phyloP scores from a whole-genome alignment of 2,113 vertebrate genomes.

The Sander lucioperca region DNA sequence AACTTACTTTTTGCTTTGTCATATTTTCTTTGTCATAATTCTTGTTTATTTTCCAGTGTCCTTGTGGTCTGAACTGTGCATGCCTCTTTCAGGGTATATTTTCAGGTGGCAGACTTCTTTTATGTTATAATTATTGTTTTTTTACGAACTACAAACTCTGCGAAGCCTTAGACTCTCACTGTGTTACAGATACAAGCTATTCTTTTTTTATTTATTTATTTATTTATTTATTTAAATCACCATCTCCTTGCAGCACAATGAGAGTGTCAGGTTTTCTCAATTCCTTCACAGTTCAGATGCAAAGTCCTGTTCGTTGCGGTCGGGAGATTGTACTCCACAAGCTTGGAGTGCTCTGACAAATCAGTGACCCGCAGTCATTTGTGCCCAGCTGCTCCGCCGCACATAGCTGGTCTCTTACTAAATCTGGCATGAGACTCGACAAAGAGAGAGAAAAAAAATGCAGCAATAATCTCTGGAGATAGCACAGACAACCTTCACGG shows the following conservation, averaged over 20 bases:
- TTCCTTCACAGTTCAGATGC: constrained; percentile 55
- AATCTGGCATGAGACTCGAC: constrained; percentile 34
- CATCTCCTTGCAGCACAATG: constrained; percentile 56
- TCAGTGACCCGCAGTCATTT: constrained; percentile 43
- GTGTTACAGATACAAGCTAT: constrained; percentile 46
- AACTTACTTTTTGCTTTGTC: constrained; percentile 72
- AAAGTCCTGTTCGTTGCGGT: constrained; percentile 42
- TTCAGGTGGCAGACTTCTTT: constrained; percentile 67
- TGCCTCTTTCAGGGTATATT: constrained; percentile 73
- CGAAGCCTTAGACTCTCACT: constrained; percentile 62
- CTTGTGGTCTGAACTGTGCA: constrained; percentile 72
- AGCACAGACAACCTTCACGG: constrained; percentile 24
- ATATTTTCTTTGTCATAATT: constrained; percentile 76
- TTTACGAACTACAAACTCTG: constrained; percentile 32
- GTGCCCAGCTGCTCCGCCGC: constrained; percentile 52
- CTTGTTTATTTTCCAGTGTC: constrained; percentile 74
- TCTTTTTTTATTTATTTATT: too few species aligned
- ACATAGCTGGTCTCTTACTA: constrained; percentile 51
- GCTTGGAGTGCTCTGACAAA: constrained; percentile 47
- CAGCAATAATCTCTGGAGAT: constrained; percentile 20
- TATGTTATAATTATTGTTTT: constrained; percentile 28
- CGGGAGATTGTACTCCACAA: constrained; percentile 37
- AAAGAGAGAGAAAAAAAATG: background rate
- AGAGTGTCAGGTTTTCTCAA: constrained; percentile 60
- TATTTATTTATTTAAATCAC: background rate